phyloP scores from a whole-genome alignment of 2,888 invertebrate species.

The Rhogogaster chlorosoma region DNA sequence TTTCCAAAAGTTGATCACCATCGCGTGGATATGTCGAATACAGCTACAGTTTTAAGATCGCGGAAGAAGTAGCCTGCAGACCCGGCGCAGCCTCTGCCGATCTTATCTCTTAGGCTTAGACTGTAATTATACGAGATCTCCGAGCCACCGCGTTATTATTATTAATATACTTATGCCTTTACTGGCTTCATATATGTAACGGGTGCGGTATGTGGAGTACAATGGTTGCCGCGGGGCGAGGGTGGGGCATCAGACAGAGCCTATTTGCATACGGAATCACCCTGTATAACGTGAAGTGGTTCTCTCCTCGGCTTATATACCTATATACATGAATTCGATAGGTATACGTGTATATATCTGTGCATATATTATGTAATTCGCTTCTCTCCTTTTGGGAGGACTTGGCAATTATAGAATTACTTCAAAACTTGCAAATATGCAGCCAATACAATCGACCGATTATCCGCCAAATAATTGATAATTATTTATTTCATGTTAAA shows the following conservation, averaged over 20 bases:
- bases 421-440: not conserved
- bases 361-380: not conserved
- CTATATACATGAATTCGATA: not conserved
- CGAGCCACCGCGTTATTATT: conserved; percentile 70
- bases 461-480: not conserved
- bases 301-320: not conserved
- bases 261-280: conserved; percentile 64
- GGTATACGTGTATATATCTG: not conserved
- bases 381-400: not conserved
- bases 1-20: conserved; percentile 9
- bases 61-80: conserved; percentile 43
- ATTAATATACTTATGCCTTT: conserved; percentile 65
- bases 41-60: not conserved
- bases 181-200: conserved; percentile 26
- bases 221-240: conserved; percentile 74
- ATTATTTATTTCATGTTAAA: not conserved
- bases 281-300: conserved; percentile 67
- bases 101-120: conserved; percentile 65
- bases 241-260: conserved; percentile 66
- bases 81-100: conserved; percentile 63
- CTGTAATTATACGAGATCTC: conserved; percentile 73
- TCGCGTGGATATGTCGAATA: not conserved
- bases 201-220: conserved; percentile 59
- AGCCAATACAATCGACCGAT: not conserved
- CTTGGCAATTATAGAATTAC: not conserved